Evolutionary conservation across 2,113 vertebrate genomes (phyloP), one percentile per base, ranked within the genome.

Genomic region (Monopterus albus): DNA sequence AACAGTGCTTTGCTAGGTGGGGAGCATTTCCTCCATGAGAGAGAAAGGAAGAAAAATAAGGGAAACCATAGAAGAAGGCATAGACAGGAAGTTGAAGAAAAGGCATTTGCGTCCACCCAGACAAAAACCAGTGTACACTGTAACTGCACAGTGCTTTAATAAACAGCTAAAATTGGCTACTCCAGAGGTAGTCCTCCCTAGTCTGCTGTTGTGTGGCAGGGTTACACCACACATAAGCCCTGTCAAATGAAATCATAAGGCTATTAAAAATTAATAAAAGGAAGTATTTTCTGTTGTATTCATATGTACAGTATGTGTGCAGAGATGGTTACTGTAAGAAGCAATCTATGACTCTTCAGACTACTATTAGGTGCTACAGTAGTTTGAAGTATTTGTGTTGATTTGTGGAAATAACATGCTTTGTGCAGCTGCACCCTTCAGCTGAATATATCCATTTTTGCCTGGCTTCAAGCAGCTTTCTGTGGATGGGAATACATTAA

Each of bases 401-500:
- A 58, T 78, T 72, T 38, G 39, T 49, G 52, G 58, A 59, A 59
- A 62, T 11, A 59, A 7, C 36, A 11, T 26, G 42, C 43, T 67
- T 33, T 45, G 21, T 45, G 20, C 35, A 64, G 52, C 59, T 58
- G 45, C 28, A 51, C 7, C 25, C 18, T 55, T 28, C 50, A 51
- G 28, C 36, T 46, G 36, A 40, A 25, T 55, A 25, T 55, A 5
- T 31, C 25, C 13, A 26, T 26, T 46, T 57, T 38, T 39, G 7
- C 9, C 31, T 25, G 18, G 25, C 31, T 40, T 49, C 33, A 42
- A 12, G 17, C n/a, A 45, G 38, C 25, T 47, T 35, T 4, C 35
- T 51, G 20, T 67, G 20, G 12, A 53, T 4, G 6, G 31, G 35
- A 73, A 51, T 3, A 1, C 28, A 33, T 46, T 28, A 35, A 8